These are phyloP conservation scores for Eutrigla gurnardus DNA, from an alignment of 2,797 vertebrate genomes.

Conservation along the genomic window DNA sequence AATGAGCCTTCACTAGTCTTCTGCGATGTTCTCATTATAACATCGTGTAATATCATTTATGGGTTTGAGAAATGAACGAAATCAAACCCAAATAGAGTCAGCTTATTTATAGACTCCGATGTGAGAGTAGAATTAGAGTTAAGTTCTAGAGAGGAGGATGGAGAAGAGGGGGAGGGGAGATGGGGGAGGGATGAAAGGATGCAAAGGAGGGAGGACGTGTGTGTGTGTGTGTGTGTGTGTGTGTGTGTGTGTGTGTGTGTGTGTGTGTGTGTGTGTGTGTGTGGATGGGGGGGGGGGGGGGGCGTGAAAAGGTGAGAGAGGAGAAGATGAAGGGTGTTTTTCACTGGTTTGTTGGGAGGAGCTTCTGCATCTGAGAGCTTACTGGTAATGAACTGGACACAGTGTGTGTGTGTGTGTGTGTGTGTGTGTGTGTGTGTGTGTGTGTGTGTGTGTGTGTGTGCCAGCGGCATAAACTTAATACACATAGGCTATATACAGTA, in stretches of 20 bases:
- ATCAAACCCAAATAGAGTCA: no score
- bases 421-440: conserved; percentile 12
- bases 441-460: conserved; percentile 11
- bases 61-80: no score
- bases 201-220: background rate
- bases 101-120: background rate
- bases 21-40: background rate
- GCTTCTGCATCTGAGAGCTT: conserved; percentile 26
- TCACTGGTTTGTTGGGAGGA: conserved; percentile 38
- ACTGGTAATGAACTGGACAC: conserved; percentile 30
- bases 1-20: background rate
- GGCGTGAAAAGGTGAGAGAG: background rate
- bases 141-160: conserved; percentile 2
- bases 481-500: background rate
- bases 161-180: background rate
- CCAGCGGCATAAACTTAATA: background rate
- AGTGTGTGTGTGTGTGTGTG: conserved; percentile 6
- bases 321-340: conserved; percentile 23
- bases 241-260: no score
- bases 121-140: conserved; percentile 6
- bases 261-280: no score
- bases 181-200: conserved; percentile 19
- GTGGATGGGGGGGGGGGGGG: no score
- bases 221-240: background rate
- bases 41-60: background rate